Base-by-base conservation (phyloP, 1,140 invertebrate genomes). In the Lanistes nyassanus region DNA sequence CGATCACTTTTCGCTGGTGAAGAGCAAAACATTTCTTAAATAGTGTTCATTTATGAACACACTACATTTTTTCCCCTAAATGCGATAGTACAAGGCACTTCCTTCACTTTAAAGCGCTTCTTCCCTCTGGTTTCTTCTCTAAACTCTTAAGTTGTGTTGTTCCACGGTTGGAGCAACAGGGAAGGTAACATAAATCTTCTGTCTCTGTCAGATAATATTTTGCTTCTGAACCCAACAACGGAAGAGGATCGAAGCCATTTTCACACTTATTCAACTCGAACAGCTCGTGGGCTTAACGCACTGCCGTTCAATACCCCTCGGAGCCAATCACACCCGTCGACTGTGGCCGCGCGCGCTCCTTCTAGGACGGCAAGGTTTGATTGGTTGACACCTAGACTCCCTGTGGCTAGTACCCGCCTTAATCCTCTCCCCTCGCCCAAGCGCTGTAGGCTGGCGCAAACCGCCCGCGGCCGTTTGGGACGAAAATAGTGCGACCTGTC, bases 401-500 rank as follows among this genome's bases (percentile, higher is more conserved):
- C 56, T 60, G 56, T 23, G 23, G 56, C 56, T 1, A 60, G 56
- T 60, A 60, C 56, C 56, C 56, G 56, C 56, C 56, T 31, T 60
- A 3, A 26, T 11, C 7, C 56, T 31, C 3, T 26, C 56, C 7
- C n/a, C n/a, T 23, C 11, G n/a, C 23, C 51, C 29, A 23, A 1
- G 29, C n/a, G n/a, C 29, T 60, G 56, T 26, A n/a, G 56, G 56
- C 56, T 60, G 11, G 56, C 56, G 56, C 23, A 60, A 60, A 31
- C n/a, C 56, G 13, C 56, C 56, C 3, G 56, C 56, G 23, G 56
- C 56, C 23, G 56, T n/a, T 31, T n/a, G 56, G 56, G 56, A 60
- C 56, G 56, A 60, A 60, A 60, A 60, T 60, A 60, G 56, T 26
- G 13, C 56, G 56, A 60, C n/a, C 29, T n/a, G 56, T 31, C 56